Evolutionary conservation across 2,888 invertebrate genomes (phyloP), one percentile per base, ranked within the genome.

Genomic region (Polyploca ridens): DNA sequence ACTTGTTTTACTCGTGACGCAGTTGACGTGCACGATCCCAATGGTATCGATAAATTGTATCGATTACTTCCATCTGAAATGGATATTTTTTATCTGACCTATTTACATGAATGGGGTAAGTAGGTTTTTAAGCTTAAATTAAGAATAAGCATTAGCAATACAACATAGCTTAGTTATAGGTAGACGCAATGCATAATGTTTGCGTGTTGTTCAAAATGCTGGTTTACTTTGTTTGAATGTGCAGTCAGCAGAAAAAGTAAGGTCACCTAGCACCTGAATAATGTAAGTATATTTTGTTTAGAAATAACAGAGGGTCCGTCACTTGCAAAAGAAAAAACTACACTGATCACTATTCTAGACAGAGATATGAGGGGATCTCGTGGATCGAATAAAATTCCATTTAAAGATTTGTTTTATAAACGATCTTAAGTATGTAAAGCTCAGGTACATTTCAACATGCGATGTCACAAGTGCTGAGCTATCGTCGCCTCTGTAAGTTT

Each of bases 171-270:
- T 66, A 64, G 64, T 64, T 69, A 66, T 58, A 70, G 67, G 71
- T 75, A 75, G 70, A 69, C 74, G 75, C 76, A 75, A 74, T 78
- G 80, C 82, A 82, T 83, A 78, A 82, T 77, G 84, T 83, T 88
- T 74, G 87, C 88, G 85, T 88, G 86, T 82, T 81, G 78, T 79
- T 84, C 82, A 81, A 76, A 86, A 87, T 81, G 86, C 83, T 85
- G 82, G 84, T 84, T 87, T 84, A 81, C 81, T 73, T 84, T 84
- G 88, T 84, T 83, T 67, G 69, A 72, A 72, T 46, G 81, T 86
- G 88, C 73, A 66, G 86, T 74, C 63, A 63, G 79, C 77, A 78
- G 65, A 78, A 74, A 69, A 81, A 69, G 62, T 16, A 67, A 49
- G 70, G 69, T 54, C 65, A 49, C 41, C 14, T 58, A n/a, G 5